These are phyloP conservation scores for Meteorus colon DNA, from an alignment of 2,888 invertebrate species.

Conservation along the genomic window DNA sequence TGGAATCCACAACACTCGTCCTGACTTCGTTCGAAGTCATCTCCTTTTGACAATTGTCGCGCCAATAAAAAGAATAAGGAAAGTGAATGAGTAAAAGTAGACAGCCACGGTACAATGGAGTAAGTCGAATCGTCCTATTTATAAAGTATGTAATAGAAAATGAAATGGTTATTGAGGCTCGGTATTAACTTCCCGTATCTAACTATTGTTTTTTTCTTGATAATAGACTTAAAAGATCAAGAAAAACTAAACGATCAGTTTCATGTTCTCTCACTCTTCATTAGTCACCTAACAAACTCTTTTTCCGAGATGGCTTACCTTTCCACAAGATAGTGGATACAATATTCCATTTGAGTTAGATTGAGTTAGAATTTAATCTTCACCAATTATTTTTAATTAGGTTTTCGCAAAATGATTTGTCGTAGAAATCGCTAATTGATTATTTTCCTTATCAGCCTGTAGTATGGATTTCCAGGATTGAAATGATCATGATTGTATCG, in stretches of 20 bases:
- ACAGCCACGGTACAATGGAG: not conserved
- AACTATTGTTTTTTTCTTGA: not conserved
- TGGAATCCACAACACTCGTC: conserved; percentile 26
- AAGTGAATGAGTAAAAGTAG: not conserved
- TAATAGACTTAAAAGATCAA: not conserved
- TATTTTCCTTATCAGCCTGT: not conserved
- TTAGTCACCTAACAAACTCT: not conserved
- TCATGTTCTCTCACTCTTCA: not conserved
- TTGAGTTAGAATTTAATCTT: not conserved
- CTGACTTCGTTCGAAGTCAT: conserved; percentile 19
- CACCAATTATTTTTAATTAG: not conserved
- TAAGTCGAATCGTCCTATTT: not conserved
- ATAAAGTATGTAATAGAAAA: not conserved
- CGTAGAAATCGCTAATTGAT: not conserved
- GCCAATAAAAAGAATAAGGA: conserved; percentile 12
- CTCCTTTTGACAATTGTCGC: not conserved
- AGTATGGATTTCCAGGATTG: not conserved
- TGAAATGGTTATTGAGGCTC: not conserved
- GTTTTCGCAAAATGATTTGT: not conserved
- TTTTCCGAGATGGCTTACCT: not conserved
- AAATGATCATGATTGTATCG: not conserved
- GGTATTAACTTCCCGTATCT: not conserved
- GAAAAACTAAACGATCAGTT: not conserved
- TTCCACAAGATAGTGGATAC: conserved; percentile 4
- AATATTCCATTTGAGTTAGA: conserved; percentile 7